phyloP scores from a whole-genome alignment of 2,888 invertebrate genomes.

The Nemapogon koenigi region DNA sequence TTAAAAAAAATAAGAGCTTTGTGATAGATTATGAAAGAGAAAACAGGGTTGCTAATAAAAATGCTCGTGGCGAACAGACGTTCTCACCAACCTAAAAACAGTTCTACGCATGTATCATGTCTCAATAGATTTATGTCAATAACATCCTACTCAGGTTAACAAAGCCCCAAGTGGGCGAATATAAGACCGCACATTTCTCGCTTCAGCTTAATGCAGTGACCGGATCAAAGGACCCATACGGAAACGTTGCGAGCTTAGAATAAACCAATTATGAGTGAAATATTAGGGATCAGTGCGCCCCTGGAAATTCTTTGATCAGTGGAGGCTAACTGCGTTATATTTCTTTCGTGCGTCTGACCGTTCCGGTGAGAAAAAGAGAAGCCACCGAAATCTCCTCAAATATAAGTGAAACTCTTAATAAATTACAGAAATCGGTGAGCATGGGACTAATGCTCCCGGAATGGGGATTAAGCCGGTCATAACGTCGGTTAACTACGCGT shows the following conservation, averaged over 20 bases:
- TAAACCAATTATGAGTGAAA: conserved; percentile 66
- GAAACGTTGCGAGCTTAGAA: conserved; percentile 58
- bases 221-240: conserved; percentile 59
- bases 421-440: conserved; percentile 59
- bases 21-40: no score
- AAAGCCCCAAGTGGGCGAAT: conserved; percentile 51
- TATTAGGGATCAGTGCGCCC: conserved; percentile 59
- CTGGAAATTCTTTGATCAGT: conserved; percentile 56
- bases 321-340: conserved; percentile 40
- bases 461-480: conserved; percentile 57
- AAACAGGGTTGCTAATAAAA: no score
- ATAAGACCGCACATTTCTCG: conserved; percentile 50
- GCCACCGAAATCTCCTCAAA: conserved; percentile 40
- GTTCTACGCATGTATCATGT: no score
- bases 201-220: conserved; percentile 54
- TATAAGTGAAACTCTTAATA: conserved; percentile 53
- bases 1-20: no score
- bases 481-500: conserved; percentile 52
- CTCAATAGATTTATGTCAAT: no score
- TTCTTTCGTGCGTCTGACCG: conserved; percentile 34
- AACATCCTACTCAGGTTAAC: no score
- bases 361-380: conserved; percentile 39
- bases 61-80: no score
- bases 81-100: no score
- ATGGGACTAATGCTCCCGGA: conserved; percentile 55